phyloP scores from a whole-genome alignment of 2,797 vertebrate species.

The Trachurus trachurus region DNA sequence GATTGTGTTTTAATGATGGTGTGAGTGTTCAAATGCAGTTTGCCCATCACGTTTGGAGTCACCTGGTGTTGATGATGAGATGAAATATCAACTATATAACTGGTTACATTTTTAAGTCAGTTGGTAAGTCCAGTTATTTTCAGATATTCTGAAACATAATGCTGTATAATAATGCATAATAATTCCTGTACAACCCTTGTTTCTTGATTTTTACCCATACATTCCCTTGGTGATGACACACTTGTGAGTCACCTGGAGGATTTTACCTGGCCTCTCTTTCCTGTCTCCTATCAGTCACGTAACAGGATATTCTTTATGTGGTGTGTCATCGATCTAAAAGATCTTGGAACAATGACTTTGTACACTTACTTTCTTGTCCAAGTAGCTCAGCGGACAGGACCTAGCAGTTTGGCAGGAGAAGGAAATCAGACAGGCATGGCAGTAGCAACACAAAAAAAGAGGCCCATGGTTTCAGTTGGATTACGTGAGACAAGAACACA shows the following conservation, averaged over 20 bases:
- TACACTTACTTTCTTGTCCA: conserved; percentile 87
- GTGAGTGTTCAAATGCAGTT: no score
- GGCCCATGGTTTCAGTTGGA: conserved; percentile 88
- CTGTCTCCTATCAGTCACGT: not conserved
- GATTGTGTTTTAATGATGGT: no score
- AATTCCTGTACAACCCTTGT: not conserved
- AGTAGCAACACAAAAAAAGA: conserved; percentile 92
- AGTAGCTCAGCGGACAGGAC: conserved; percentile 49
- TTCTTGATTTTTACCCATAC: not conserved
- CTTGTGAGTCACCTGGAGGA: conserved; percentile 44
- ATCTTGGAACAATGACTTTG: conserved; percentile 89
- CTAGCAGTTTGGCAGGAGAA: conserved; percentile 90
- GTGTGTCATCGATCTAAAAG: no score
- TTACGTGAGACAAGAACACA: conserved; percentile 96
- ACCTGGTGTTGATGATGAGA: no score
- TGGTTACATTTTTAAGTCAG: no score
- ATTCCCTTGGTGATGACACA: not conserved
- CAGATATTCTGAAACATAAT: no score
- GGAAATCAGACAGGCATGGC: conserved; percentile 93
- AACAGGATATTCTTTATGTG: not conserved
- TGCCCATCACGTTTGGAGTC: no score
- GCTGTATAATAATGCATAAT: no score
- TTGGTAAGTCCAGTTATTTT: no score
- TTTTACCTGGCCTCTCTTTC: not conserved
- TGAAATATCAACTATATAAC: no score